Evolutionary conservation across 1,140 invertebrate species (phyloP).

Genomic region (Drosophila micromelanica): DNA sequence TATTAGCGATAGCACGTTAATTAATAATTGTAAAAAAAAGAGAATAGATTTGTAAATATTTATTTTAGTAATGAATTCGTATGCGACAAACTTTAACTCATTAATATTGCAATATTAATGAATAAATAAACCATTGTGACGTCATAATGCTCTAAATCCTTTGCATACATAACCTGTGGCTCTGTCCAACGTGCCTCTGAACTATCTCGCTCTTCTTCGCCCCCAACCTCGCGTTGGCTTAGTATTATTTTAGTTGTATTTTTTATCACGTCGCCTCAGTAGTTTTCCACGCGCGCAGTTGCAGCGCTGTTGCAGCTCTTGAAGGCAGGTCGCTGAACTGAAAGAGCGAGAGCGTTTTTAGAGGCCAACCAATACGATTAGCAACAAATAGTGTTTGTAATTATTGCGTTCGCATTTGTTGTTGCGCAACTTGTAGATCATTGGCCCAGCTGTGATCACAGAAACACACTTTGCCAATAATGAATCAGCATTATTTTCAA

Average conservation of each 20-base stretch:
- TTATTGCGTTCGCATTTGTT: slow-evolving; percentile 48
- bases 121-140: too few relatives aligned
- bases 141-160: too few relatives aligned
- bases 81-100: too few relatives aligned
- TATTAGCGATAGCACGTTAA: too few relatives aligned
- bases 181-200: too few relatives aligned
- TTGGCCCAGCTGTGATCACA: slow-evolving; percentile 53
- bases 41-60: neutral
- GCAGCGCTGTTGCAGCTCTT: slow-evolving; percentile 52
- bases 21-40: neutral
- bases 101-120: too few relatives aligned
- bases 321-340: slow-evolving; percentile 73
- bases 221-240: slow-evolving; percentile 14
- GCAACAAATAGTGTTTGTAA: slow-evolving; percentile 49
- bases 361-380: slow-evolving; percentile 60
- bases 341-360: slow-evolving; percentile 37
- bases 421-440: slow-evolving; percentile 74
- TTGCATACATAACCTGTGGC: too few relatives aligned
- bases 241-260: slow-evolving; percentile 21
- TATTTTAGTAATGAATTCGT: neutral
- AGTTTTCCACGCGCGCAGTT: slow-evolving; percentile 54
- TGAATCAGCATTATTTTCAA: slow-evolving; percentile 44
- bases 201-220: too few relatives aligned
- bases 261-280: slow-evolving; percentile 39
- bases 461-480: slow-evolving; percentile 30